phyloP scores from a whole-genome alignment of 1,140 invertebrate species.

The Drosophila mauritiana region DNA sequence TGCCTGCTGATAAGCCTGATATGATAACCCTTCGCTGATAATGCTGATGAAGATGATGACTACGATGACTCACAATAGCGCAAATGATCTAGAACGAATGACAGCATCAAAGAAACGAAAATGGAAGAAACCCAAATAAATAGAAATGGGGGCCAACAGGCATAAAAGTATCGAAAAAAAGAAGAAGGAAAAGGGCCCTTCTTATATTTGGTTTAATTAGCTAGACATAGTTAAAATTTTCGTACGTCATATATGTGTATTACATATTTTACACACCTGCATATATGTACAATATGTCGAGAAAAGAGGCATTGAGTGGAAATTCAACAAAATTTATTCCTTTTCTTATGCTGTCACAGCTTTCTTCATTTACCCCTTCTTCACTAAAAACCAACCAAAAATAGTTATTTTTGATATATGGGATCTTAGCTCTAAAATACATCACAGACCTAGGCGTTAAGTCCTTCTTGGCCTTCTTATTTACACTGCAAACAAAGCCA shows the following conservation, averaged over 20 bases:
- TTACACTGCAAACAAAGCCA: neutral
- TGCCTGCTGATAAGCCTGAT: constrained; percentile 10
- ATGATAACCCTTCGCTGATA: constrained; percentile 4
- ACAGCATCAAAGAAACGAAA: constrained; percentile 64
- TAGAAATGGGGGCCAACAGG: constrained; percentile 26
- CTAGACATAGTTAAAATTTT: too few species aligned
- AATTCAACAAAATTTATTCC: neutral
- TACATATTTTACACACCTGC: too few species aligned
- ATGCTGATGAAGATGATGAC: constrained; percentile 22
- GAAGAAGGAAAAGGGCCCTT: neutral
- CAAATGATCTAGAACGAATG: constrained; percentile 81
- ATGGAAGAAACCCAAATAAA: constrained; percentile 43
- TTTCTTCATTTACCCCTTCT: neutral
- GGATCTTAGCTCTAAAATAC: neutral
- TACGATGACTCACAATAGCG: constrained; percentile 74
- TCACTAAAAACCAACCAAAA: neutral
- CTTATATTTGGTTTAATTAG: too few species aligned
- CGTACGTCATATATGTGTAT: too few species aligned
- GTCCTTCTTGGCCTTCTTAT: neutral
- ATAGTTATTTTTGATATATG: neutral
- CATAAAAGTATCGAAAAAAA: constrained; percentile 26
- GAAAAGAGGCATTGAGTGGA: constrained; percentile 4
- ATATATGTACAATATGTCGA: too few species aligned
- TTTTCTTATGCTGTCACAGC: too few species aligned
- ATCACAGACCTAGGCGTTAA: neutral